These are phyloP conservation scores for Mayetiola destructor DNA, from an alignment of 2,888 invertebrate genomes.

Conservation along the genomic window DNA sequence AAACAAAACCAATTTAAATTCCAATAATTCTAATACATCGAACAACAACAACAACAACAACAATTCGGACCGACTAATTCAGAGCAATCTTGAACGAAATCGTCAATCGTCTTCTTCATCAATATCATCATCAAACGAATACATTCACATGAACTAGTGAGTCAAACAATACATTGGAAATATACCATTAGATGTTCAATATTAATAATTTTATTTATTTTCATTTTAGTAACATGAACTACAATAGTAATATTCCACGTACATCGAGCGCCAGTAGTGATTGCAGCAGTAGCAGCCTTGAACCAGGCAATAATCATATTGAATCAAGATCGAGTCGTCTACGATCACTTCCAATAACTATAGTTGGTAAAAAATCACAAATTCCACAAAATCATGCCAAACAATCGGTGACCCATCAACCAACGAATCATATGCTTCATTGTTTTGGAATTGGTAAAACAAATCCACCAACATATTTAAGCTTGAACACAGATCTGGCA, in stretches of 20 bases:
- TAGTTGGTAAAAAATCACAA: not conserved
- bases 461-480: slow-evolving; percentile 1
- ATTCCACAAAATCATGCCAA: not conserved
- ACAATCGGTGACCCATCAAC: not conserved
- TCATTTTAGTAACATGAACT: no score
- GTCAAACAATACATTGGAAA: no score
- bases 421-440: not conserved
- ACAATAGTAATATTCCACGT: not conserved
- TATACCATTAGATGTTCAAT: not conserved
- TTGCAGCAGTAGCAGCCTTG: slow-evolving; percentile 8
- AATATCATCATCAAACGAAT: slow-evolving; percentile 33
- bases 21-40: slow-evolving; percentile 25
- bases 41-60: no score
- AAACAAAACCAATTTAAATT: slow-evolving; percentile 26
- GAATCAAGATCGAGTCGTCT: not conserved
- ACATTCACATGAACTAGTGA: slow-evolving; percentile 29
- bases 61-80: slow-evolving; percentile 18
- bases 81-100: not conserved
- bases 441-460: not conserved
- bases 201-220: no score
- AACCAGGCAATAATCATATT: not conserved
- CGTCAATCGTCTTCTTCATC: slow-evolving; percentile 19
- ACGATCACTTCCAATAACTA: slow-evolving; percentile 5
- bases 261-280: slow-evolving; percentile 10
- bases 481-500: not conserved